A percentile compares a stretch with the other conserved stretches of the same genome.
Conservation (phyloP, 2,113 vertebrate species). For the Peromyscus leucopus region DNA sequence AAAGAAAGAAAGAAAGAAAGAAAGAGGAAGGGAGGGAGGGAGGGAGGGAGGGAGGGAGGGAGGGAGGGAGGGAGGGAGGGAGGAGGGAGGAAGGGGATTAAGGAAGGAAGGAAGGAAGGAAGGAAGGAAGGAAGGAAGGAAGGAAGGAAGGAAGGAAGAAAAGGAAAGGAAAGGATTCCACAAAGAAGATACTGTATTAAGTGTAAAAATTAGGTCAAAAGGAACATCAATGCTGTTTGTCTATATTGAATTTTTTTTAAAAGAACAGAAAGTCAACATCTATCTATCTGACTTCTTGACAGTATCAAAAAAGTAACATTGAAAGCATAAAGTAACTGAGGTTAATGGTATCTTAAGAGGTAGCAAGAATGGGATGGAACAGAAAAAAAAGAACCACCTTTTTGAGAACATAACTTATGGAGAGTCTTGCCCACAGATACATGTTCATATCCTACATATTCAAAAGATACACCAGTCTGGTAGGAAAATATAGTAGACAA, state of each 20-base stretch:
- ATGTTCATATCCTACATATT: not conserved
- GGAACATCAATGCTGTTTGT: not conserved
- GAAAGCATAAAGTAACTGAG: not conserved
- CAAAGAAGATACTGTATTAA: not conserved
- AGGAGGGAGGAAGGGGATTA: accelerated
- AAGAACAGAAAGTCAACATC: not conserved
- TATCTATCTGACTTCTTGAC: not conserved
- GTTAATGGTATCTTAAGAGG: not conserved
- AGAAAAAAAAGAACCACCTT: not conserved
- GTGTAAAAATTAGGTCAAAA: not conserved
- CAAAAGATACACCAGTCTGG: not conserved
- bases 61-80: too few species aligned
- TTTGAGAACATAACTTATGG: not conserved
- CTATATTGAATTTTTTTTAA: not conserved
- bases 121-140: accelerated
- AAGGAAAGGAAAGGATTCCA: too few species aligned
- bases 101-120: not conserved
- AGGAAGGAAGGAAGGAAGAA: not conserved
- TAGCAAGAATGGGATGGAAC: accelerated
- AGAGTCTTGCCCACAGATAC: not conserved
- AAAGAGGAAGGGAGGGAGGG: accelerated
- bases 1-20: not conserved
- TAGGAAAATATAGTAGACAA: too few species aligned
- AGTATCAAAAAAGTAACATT: not conserved
- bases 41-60: too few species aligned